phyloP scores from a whole-genome alignment of 2,113 vertebrate genomes.

The Petrocephalus microphthalmus region DNA sequence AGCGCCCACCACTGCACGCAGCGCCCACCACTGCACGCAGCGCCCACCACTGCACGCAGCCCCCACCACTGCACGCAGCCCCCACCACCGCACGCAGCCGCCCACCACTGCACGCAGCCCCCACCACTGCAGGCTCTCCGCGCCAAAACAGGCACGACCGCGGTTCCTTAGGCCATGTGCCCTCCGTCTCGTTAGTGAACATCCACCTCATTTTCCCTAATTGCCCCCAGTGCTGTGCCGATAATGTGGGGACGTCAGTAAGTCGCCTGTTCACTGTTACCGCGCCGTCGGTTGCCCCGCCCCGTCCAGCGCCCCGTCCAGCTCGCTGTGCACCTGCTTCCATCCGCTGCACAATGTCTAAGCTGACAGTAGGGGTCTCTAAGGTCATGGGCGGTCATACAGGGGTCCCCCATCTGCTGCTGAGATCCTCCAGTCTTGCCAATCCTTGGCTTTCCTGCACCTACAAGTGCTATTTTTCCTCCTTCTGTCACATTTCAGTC shows the following conservation, averaged over 20 bases:
- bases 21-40: no score
- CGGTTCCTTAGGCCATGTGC: no score
- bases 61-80: no score
- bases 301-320: neutral
- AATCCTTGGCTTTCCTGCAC: constrained; percentile 21
- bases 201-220: neutral
- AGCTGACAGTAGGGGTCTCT: neutral
- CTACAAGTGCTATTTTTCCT: constrained; percentile 39
- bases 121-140: neutral
- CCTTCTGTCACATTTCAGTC: constrained; percentile 22
- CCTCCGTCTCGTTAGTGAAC: neutral
- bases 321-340: neutral
- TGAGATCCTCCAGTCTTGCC: constrained; percentile 30
- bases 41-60: no score
- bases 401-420: constrained; percentile 34
- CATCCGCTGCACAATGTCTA: neutral
- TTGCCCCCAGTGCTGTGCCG: no score
- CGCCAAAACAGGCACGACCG: neutral
- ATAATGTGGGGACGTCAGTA: neutral
- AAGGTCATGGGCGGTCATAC: neutral
- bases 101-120: no score
- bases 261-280: neutral
- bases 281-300: neutral
- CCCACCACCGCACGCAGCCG: no score
- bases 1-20: no score